Percentiles rank a stretch among this genome's conserved stretches.
Conservation (phyloP, 2,888 invertebrate genomes). For the Hirtodrosophila confusa region DNA sequence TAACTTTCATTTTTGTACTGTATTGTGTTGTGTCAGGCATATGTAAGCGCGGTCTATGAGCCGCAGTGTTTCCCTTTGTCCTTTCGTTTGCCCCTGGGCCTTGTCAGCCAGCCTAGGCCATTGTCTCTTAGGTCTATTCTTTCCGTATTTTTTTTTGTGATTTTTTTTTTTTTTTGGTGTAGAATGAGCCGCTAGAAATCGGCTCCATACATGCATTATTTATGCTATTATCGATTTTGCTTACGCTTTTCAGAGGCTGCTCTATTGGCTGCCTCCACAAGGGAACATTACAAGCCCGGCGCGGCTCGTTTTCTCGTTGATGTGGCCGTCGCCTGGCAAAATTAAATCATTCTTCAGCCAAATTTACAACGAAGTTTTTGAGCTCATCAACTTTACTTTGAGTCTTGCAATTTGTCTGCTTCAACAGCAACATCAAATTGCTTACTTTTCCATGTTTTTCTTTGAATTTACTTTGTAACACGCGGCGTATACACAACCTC, state of each 20-base stretch:
- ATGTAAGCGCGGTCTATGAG: constrained; percentile 54
- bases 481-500: constrained; percentile 55
- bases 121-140: constrained; percentile 55
- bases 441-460: constrained; percentile 38
- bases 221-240: constrained; percentile 77
- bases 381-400: constrained; percentile 74
- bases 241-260: constrained; percentile 48
- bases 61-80: constrained; percentile 51
- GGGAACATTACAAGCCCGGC: constrained; percentile 12
- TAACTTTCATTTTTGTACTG: constrained; percentile 46
- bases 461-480: constrained; percentile 46
- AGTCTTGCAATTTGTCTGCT: constrained; percentile 67
- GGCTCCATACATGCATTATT: constrained; percentile 67
- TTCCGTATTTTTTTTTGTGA: constrained; percentile 14
- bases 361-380: constrained; percentile 60
- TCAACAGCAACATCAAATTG: constrained; percentile 24
- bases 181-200: constrained; percentile 21
- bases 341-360: constrained; percentile 75
- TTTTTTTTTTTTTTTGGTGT: constrained; percentile 20
- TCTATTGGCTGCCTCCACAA: constrained; percentile 18
- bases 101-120: constrained; percentile 57
- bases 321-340: constrained; percentile 38
- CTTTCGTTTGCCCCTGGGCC: constrained; percentile 65
- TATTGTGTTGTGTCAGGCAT: constrained; percentile 37
- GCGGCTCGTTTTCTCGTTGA: background rate